phyloP scores from a whole-genome alignment of 2,113 vertebrate genomes.

The Asarcornis scutulata region DNA sequence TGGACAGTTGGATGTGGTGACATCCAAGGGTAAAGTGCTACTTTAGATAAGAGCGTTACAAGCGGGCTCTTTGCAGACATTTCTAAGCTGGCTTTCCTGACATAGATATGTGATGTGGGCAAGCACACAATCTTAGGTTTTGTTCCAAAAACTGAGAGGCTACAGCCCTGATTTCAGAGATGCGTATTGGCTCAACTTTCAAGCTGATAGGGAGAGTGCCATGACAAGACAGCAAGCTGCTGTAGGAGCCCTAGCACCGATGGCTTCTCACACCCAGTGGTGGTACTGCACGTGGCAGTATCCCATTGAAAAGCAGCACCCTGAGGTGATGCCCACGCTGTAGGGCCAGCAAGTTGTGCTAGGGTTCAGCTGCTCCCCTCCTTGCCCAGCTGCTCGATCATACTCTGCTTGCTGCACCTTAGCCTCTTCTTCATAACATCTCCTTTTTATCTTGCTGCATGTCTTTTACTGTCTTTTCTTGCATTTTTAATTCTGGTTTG shows the following conservation, averaged over 20 bases:
- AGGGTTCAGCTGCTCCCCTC: not conserved
- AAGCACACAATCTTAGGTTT: not conserved
- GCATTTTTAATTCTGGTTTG: not conserved
- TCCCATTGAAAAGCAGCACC: not conserved
- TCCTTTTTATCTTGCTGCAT: not conserved
- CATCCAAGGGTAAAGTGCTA: not conserved
- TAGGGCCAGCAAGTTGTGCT: rapidly evolving
- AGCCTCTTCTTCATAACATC: not conserved
- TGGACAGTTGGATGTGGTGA: not conserved
- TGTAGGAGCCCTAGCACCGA: not conserved
- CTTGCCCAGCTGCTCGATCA: not conserved
- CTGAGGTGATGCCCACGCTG: not conserved
- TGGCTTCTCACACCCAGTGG: not conserved
- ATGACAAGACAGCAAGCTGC: not conserved
- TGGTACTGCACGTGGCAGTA: not conserved
- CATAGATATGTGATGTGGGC: not conserved
- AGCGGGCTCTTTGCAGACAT: not conserved
- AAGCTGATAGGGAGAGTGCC: not conserved
- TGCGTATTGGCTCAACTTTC: not conserved
- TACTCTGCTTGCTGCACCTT: not conserved
- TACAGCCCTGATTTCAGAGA: not conserved
- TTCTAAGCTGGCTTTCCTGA: not conserved
- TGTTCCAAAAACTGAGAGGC: not conserved
- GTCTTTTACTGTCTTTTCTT: not conserved
- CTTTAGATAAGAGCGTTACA: not conserved